Base-by-base conservation (phyloP, 2,797 vertebrate species). In the Thripadectes ignobilis region DNA sequence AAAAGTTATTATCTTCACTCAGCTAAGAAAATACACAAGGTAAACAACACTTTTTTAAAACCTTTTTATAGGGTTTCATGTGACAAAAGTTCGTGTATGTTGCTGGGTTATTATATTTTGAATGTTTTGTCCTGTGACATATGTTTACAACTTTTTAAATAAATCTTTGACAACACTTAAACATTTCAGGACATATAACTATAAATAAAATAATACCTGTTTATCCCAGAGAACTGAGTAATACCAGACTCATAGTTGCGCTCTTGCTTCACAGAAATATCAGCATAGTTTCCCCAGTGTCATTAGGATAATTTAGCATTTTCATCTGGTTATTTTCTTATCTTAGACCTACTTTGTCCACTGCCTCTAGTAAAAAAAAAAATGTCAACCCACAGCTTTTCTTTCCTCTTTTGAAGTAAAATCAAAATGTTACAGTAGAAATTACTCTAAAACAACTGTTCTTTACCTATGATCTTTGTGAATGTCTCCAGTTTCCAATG, bases 1-100 rank as follows among this genome's bases (percentile, higher is more conserved):
- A 97, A 30, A 97, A 94, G 83, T 88, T 10, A 43, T 89, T 81
- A 10, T 92, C 87, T 91, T 88, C 95, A 55, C n/a, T 82, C 57
- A 94, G 43, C 95, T 96, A 48, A 30, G 46, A 84, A 94, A 96
- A 95, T 8, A 89, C 29, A 88, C 14, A 82, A 75, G 67, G 14
- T 29, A 82, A 73, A 93, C 30, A 58, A 24, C 18, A 39, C 14
- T 38, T 76, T 91, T 91, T 30, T 45, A 38, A 78, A 71, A 9
- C 4, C 26, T 71, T 79, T 79, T 15, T 21, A 5, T 27, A 55
- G 38, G 3, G 1, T 46, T 66, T 41, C 24, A 24, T 38, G 5
- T 49, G 24, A 77, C 38, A 78, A 89, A 85, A 71, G 39, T 16
- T 75, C 7, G 39, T 2, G 0, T 48, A 36, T 24, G 4, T 23